These are phyloP conservation scores for Gymnocephalus cernua DNA, from an alignment of 2,113 vertebrate genomes.

Conservation along the genomic window DNA sequence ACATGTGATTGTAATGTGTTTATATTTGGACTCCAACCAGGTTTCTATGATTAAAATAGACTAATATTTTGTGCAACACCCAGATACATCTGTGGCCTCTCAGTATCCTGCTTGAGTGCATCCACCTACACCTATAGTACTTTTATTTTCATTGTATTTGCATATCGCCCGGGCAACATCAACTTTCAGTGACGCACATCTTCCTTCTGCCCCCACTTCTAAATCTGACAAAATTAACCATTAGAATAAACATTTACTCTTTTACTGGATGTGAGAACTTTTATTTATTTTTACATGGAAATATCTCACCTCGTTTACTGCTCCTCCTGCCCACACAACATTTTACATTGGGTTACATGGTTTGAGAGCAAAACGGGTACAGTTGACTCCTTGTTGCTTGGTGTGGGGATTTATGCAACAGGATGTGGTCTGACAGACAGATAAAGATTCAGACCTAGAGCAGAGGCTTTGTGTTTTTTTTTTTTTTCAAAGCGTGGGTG, in stretches of 20 bases:
- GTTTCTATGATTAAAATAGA: constrained; percentile 1
- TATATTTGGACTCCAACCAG: constrained; percentile 11
- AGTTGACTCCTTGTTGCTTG: constrained; percentile 64
- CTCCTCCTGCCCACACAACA: constrained; percentile 51
- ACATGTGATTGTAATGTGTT: background rate
- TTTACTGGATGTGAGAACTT: constrained; percentile 18
- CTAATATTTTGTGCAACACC: background rate
- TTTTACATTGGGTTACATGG: constrained; percentile 28
- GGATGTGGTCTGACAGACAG: constrained; percentile 82
- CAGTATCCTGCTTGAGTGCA: background rate
- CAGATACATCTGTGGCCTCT: background rate
- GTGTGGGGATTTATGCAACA: constrained; percentile 74
- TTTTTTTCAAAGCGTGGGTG: constrained; percentile 62
- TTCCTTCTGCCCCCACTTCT: constrained; percentile 41
- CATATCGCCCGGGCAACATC: constrained; percentile 55
- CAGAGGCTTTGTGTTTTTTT: constrained; percentile 51
- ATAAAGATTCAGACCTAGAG: constrained; percentile 77
- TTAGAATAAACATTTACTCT: constrained; percentile 24
- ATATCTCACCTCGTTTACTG: constrained; percentile 46
- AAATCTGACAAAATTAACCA: constrained; percentile 22
- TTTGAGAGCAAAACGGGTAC: constrained; percentile 52
- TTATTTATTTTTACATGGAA: constrained; percentile 65
- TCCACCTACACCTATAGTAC: constrained; percentile 33
- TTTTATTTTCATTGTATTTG: constrained; percentile 71
- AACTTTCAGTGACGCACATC: constrained; percentile 55